Evolutionary conservation across 1,140 invertebrate genomes (phyloP).

Genomic region (Berghia stephanieae): DNA sequence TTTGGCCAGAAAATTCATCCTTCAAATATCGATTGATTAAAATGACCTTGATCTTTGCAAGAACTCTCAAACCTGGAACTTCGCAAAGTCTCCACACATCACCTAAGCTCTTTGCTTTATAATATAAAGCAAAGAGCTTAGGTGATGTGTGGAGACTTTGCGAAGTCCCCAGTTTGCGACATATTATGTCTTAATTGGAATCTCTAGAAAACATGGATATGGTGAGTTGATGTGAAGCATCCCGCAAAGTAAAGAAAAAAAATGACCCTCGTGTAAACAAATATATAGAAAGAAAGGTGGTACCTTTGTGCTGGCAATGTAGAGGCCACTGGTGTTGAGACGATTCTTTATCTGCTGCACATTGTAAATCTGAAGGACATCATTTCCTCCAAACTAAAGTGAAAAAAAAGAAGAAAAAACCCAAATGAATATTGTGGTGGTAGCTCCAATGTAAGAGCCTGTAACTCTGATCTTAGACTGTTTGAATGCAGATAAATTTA

Average conservation of each 20-base stretch:
- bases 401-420: constrained; percentile 25
- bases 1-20: no score
- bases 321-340: constrained; percentile 79
- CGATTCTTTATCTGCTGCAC: constrained; percentile 92
- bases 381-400: constrained; percentile 86
- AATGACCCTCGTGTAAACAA: neutral
- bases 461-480: neutral
- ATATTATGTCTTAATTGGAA: no score
- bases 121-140: no score
- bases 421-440: neutral
- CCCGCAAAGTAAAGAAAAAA: neutral
- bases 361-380: constrained; percentile 94
- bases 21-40: no score
- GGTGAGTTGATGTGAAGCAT: no score
- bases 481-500: neutral
- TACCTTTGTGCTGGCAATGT: constrained; percentile 65
- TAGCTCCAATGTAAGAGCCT: neutral
- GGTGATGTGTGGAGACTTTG: no score
- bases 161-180: no score
- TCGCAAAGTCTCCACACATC: no score
- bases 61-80: no score
- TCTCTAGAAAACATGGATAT: no score
- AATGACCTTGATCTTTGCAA: neutral
- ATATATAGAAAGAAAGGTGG: neutral
- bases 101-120: no score